Conservation (phyloP, 2,797 vertebrate genomes). For the Sylvia borin region DNA sequence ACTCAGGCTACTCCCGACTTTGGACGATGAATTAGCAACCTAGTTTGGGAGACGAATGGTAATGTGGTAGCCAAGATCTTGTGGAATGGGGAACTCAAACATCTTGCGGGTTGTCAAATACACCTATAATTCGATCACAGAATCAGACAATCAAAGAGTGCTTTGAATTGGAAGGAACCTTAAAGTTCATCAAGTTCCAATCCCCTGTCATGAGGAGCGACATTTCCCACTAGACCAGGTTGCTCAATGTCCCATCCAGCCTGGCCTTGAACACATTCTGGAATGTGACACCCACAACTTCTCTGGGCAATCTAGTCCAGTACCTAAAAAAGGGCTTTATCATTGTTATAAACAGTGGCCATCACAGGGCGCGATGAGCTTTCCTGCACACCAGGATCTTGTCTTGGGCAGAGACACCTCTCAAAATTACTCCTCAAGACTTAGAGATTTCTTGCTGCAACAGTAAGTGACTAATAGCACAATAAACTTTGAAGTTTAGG, state of each 20-base stretch:
- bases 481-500: not conserved
- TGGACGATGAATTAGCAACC: not conserved
- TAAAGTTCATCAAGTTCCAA: not conserved
- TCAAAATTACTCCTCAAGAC: not conserved
- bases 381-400: not conserved
- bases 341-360: not conserved
- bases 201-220: accelerated
- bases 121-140: too few relatives aligned
- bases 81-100: not conserved
- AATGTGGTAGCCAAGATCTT: not conserved
- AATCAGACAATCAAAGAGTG: not conserved
- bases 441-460: not conserved
- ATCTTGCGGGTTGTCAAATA: not conserved
- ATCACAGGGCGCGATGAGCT: accelerated
- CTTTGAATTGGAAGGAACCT: not conserved
- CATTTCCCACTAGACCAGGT: not conserved
- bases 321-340: not conserved
- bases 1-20: not conserved
- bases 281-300: not conserved
- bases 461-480: not conserved
- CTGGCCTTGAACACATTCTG: not conserved
- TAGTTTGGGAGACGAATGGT: not conserved
- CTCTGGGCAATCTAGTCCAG: not conserved
- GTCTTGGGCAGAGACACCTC: too few relatives aligned
- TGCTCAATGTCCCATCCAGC: not conserved